phyloP scores from a whole-genome alignment of 2,113 vertebrate species.

The Bucco capensis region DNA sequence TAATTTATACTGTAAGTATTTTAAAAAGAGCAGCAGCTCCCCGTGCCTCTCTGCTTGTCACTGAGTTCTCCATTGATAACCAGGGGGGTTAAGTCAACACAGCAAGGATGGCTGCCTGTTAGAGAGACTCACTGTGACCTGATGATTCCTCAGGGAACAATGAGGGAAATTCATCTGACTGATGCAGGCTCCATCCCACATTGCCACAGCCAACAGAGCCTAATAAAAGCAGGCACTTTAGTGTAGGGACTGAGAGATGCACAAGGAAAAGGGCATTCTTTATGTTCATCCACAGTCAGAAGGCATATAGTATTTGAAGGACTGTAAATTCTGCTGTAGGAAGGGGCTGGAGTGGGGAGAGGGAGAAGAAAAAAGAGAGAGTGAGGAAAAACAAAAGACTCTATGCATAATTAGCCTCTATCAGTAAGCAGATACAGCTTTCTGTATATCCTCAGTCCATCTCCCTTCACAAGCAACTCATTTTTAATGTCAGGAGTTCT shows the following conservation, averaged over 20 bases:
- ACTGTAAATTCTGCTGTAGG: background rate
- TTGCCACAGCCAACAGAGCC: background rate
- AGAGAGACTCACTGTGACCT: background rate
- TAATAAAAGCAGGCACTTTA: background rate
- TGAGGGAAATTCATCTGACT: background rate
- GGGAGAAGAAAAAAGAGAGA: background rate
- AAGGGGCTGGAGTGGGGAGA: background rate
- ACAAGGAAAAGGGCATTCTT: background rate
- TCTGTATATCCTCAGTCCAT: background rate
- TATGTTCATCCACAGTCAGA: background rate
- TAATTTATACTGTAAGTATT: background rate
- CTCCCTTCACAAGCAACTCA: background rate
- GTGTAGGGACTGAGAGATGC: background rate
- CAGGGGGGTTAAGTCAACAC: background rate
- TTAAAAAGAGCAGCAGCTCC: background rate
- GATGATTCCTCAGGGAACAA: background rate
- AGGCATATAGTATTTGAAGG: background rate
- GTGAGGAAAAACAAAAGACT: background rate
- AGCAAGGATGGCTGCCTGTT: background rate
- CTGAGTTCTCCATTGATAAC: background rate
- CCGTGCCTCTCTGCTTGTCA: background rate
- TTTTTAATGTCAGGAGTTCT: background rate
- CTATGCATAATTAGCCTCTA: background rate
- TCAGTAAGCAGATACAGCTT: background rate
- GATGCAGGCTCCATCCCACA: fast-evolving